A percentile compares a stretch with the other conserved stretches of the same genome.
Conservation (phyloP, 2,113 vertebrate genomes). For the Oreochromis niloticus region DNA sequence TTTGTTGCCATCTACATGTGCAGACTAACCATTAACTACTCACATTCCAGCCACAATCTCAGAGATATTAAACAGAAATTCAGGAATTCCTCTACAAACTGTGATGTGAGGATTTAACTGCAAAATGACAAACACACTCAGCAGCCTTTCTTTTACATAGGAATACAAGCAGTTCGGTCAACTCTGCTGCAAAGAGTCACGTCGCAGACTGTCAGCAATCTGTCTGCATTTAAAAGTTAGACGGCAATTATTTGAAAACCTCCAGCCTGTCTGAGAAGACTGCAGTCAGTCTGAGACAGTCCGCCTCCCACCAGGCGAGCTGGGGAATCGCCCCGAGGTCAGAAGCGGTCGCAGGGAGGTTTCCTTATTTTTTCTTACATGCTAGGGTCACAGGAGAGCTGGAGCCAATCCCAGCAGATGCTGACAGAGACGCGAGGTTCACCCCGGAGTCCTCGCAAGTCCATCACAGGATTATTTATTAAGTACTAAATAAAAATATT, state of each 20-base stretch:
- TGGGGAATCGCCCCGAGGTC: fast-evolving
- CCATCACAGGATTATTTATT: background rate
- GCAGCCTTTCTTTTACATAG: background rate
- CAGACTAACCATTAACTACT: background rate
- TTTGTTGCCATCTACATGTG: background rate
- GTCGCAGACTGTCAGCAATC: background rate
- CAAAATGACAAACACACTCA: background rate
- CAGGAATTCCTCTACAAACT: background rate
- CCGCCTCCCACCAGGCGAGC: background rate
- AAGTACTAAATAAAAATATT: background rate
- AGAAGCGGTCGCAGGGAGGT: background rate
- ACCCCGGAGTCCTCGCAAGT: background rate
- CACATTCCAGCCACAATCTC: background rate
- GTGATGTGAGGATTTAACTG: background rate
- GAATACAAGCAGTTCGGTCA: background rate
- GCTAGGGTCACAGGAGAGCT: background rate
- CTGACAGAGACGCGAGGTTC: background rate
- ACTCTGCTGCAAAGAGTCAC: background rate
- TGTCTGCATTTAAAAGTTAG: background rate
- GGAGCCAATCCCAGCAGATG: background rate
- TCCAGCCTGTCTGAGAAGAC: background rate
- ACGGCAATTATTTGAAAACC: background rate
- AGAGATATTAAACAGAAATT: background rate
- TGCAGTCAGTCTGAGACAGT: background rate
- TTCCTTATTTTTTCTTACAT: background rate